Conservation (phyloP, 2,888 invertebrate species). For the Phyllotreta cruciferae region DNA sequence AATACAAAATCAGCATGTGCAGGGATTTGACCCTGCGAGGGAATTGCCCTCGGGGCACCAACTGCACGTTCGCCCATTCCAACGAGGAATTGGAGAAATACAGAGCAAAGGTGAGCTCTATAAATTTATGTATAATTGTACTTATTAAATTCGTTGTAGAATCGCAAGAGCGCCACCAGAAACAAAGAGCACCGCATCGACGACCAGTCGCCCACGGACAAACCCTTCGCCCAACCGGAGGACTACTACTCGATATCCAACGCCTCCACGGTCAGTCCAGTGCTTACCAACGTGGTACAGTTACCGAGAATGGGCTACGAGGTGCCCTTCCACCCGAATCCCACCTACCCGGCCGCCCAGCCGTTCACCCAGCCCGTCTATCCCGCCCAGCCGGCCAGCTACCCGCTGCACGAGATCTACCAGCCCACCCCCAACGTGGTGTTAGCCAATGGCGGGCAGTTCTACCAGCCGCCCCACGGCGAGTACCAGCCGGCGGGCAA, state of each 20-base stretch:
- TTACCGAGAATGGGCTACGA: slow-evolving; percentile 54
- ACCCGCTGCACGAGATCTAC: slow-evolving; percentile 45
- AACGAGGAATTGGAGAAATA: slow-evolving; percentile 89
- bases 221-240: slow-evolving; percentile 51
- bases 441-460: slow-evolving; percentile 52
- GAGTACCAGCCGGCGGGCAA: slow-evolving; percentile 37
- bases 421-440: slow-evolving; percentile 44
- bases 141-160: slow-evolving; percentile 27
- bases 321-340: slow-evolving; percentile 51
- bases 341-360: slow-evolving; percentile 32
- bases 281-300: slow-evolving; percentile 55
- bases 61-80: slow-evolving; percentile 92
- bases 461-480: slow-evolving; percentile 50
- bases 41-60: slow-evolving; percentile 84
- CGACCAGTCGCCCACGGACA: slow-evolving; percentile 55
- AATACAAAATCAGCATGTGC: slow-evolving; percentile 92
- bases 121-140: not conserved
- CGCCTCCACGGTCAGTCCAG: slow-evolving; percentile 52
- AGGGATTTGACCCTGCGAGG: slow-evolving; percentile 81
- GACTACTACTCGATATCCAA: slow-evolving; percentile 54
- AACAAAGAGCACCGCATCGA: slow-evolving; percentile 54
- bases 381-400: slow-evolving; percentile 31
- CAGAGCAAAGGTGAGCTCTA: slow-evolving; percentile 38
- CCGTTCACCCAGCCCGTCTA: slow-evolving; percentile 36
- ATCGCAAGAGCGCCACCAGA: slow-evolving; percentile 64